Base-by-base conservation (phyloP, 2,113 vertebrate genomes). In the human region DNA sequence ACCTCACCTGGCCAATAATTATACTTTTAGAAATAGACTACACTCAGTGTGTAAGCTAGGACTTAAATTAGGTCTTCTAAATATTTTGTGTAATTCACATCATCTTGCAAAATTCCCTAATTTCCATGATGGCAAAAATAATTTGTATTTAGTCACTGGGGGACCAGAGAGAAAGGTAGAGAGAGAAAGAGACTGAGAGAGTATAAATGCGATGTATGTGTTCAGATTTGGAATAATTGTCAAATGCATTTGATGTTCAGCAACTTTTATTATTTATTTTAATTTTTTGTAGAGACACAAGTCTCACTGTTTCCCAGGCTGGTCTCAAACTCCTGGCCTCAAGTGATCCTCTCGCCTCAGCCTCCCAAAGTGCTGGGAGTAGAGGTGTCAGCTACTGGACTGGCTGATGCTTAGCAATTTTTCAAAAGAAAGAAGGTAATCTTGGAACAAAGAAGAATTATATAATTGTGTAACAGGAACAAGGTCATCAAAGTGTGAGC, bases 41-140 rank as follows among this genome's bases (percentile, higher is more conserved):
- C 38, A 72, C 30, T 75, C 45, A 43, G 13, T 52, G 6, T 45
- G 12, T 82, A 92, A 86, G 86, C 38, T 68, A 9, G 52, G 7
- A 55, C 22, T 89, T 78, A 22, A 95, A 73, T 20, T 30, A 35
- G 30, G 32, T 52, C 32, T 89, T 95, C 83, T 81, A 86, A 83
- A 52, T 91, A 79, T 90, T 76, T 90, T 92, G 8, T 30, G 32
- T 95, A 38, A 92, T 79, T 90, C 40, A 76, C 13, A 85, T 70
- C 82, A 9, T 59, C 79, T 89, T 96, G 48, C 40, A 93, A 89
- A 55, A 35, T 80, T 86, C n/a, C 79, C 57, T 82, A 50, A 92
- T 86, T 83, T 90, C 66, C 45, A 87, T 2, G 55, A 25, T 66
- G 30, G 18, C n/a, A 82, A 22, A 35, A 76, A 68, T 8, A 88